These are phyloP conservation scores for Eucera pruinosa DNA, from an alignment of 2,888 invertebrate species.

Conservation along the genomic window DNA sequence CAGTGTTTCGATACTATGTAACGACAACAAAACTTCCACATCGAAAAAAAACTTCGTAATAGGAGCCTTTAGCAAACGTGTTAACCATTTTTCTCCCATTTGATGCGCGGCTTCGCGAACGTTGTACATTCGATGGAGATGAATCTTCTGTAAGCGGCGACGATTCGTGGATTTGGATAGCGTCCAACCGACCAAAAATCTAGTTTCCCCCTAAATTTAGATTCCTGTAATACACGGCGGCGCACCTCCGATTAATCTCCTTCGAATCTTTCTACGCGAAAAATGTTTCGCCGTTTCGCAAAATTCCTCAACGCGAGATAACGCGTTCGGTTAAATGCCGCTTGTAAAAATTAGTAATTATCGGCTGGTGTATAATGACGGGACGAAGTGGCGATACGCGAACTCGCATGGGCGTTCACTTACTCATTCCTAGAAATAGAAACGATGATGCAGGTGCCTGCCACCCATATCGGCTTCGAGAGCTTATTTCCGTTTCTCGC, in stretches of 20 bases:
- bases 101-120: too few relatives aligned
- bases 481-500: constrained; percentile 62
- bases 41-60: too few relatives aligned
- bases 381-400: constrained; percentile 71
- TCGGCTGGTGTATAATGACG: constrained; percentile 67
- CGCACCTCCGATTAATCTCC: not conserved
- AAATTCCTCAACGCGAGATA: not conserved
- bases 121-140: not conserved
- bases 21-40: too few relatives aligned
- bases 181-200: constrained; percentile 25
- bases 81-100: too few relatives aligned
- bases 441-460: constrained; percentile 76
- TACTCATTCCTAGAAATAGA: constrained; percentile 84
- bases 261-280: not conserved
- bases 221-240: too few relatives aligned
- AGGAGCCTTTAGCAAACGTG: too few relatives aligned
- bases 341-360: constrained; percentile 51
- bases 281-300: not conserved
- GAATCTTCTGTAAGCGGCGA: not conserved
- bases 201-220: constrained; percentile 23
- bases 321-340: constrained; percentile 12
- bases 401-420: constrained; percentile 78
- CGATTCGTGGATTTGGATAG: constrained; percentile 11
- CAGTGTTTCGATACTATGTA: too few relatives aligned
- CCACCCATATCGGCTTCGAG: constrained; percentile 62